A percentile compares a stretch with the other conserved stretches of the same genome.
Conservation (phyloP, 2,113 vertebrate species). For the Takifugu flavidus region DNA sequence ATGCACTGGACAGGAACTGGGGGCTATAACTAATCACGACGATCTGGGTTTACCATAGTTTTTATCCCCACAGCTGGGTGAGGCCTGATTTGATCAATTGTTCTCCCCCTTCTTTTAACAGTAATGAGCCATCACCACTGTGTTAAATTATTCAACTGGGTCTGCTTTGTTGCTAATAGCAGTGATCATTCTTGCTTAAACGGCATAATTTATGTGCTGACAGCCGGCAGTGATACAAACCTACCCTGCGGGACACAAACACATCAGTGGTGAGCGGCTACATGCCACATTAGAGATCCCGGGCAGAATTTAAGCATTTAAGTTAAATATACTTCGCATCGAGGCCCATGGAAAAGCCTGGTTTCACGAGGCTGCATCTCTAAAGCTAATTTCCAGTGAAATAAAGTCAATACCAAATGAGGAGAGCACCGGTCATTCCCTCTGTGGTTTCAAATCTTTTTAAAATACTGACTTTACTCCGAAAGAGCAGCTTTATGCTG, state of each 20-base stretch:
- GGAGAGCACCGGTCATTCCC: background rate
- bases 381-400: constrained; percentile 5
- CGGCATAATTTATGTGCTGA: constrained; percentile 62
- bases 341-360: constrained; percentile 21
- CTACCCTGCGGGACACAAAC: constrained; percentile 58
- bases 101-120: constrained; percentile 45
- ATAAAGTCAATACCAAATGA: constrained; percentile 30
- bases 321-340: constrained; percentile 46
- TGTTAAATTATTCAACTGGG: constrained; percentile 67
- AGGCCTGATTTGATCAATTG: constrained; percentile 47
- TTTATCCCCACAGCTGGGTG: constrained; percentile 33
- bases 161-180: constrained; percentile 68
- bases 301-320: constrained; percentile 36
- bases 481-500: background rate
- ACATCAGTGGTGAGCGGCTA: constrained; percentile 51
- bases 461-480: background rate
- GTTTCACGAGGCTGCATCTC: constrained; percentile 15
- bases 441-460: constrained; percentile 7
- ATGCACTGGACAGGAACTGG: constrained; percentile 12
- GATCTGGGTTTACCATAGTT: constrained; percentile 53
- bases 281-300: constrained; percentile 46
- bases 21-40: constrained; percentile 41
- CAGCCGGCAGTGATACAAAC: constrained; percentile 66
- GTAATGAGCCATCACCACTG: constrained; percentile 35
- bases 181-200: constrained; percentile 72